Evolutionary conservation across 2,797 vertebrate genomes (phyloP), one percentile per base, ranked within the genome.

Genomic region (Melanotaenia boesemani): DNA sequence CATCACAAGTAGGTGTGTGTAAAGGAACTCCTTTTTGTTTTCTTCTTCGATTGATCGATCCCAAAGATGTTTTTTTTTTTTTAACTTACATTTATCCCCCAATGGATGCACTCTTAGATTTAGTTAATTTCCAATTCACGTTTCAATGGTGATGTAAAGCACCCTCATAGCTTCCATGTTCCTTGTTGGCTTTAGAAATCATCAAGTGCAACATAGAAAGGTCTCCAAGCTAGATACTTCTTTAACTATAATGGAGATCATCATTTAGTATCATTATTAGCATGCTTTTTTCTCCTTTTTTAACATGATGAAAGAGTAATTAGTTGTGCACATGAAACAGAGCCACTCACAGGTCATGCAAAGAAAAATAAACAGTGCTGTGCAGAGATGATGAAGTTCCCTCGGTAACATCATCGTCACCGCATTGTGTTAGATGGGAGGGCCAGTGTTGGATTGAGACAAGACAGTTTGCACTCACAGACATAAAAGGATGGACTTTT

Each of bases 401-500:
- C 60, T 37, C 46, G n/a, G 71, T 34, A 56, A 16, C 52, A 50
- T 80, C 48, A 55, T 30, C 52, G 75, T 64, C 46, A 1, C 66
- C 37, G 60, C 24, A 67, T n/a, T 57, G 48, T 60, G 73, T 62
- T 44, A 22, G 37, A 55, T 55, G 67, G 41, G 8, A 44, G 6
- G 0, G 9, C 36, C 66, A 13, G 77, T 34, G 46, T 70, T 5
- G 16, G 66, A 41, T 20, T 9, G 22, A 67, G 76, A 72, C 62
- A 7, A 80, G 57, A 82, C 4, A n/a, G 4, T 66, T 74, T 72
- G n/a, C 8, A 20, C 28, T 79, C 10, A 9, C 32, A 70, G 36
- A 77, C 65, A 63, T 69, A 1, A 78, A 78, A 84, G 39, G 59
- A 46, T 44, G 60, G 59, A 84, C 44, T 70, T 74, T 65, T 70